These are phyloP conservation scores for Brenthis ino DNA, from an alignment of 2,888 invertebrate species.

Conservation along the genomic window DNA sequence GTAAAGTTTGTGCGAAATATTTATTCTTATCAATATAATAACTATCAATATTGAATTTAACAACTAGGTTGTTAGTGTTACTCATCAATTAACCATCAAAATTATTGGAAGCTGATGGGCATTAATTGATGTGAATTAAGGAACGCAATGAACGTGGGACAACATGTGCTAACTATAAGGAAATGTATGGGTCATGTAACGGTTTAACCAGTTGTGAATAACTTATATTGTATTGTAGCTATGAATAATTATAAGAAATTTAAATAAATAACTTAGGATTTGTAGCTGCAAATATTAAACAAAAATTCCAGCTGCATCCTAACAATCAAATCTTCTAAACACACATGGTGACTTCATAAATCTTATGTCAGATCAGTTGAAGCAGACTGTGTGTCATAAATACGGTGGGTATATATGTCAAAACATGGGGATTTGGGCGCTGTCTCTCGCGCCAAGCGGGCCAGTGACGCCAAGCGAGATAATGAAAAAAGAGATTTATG, in stretches of 20 bases:
- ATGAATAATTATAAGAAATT: background rate
- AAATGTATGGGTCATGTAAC: conserved; percentile 7
- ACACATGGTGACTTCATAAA: conserved; percentile 80
- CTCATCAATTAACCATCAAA: conserved; percentile 28
- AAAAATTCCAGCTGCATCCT: conserved; percentile 55
- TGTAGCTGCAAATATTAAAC: conserved; percentile 6
- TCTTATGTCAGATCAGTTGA: conserved; percentile 69
- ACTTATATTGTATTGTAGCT: background rate
- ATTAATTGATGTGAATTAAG: conserved; percentile 61
- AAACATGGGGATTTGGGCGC: conserved; percentile 77
- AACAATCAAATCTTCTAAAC: conserved; percentile 69
- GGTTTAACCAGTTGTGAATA: background rate
- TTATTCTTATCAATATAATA: too few species aligned
- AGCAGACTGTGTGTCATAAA: conserved; percentile 73
- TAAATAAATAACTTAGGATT: background rate
- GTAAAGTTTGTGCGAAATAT: too few species aligned
- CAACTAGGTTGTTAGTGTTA: conserved; percentile 7
- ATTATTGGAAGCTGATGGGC: conserved; percentile 35
- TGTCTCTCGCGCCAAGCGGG: conserved; percentile 53
- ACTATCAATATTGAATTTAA: background rate
- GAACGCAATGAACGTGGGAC: conserved; percentile 51
- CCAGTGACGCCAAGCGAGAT: conserved; percentile 63
- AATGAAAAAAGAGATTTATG: conserved; percentile 82
- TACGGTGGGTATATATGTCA: conserved; percentile 76
- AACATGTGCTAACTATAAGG: conserved; percentile 16